A percentile compares a stretch with the other conserved stretches of the same genome.
Conservation (phyloP, 2,888 invertebrate genomes). For the Pedicia rivosa region DNA sequence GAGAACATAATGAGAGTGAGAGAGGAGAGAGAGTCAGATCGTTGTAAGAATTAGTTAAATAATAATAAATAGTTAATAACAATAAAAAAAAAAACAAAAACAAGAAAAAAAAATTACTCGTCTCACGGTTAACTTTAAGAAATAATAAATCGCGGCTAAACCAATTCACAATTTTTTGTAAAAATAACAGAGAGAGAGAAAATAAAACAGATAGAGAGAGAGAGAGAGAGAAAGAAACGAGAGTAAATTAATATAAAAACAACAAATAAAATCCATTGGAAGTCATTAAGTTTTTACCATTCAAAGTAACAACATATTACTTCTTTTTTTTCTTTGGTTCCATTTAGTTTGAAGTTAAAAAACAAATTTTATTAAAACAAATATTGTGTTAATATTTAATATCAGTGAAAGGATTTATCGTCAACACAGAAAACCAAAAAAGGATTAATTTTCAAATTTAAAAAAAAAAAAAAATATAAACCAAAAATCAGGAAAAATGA, state of each 20-base stretch:
- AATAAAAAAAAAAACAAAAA: too few relatives aligned
- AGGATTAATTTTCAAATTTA: background rate
- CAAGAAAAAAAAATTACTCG: slow-evolving; percentile 3
- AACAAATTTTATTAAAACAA: background rate
- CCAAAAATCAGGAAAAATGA: too few relatives aligned
- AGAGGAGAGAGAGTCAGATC: too few relatives aligned
- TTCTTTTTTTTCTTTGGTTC: too few relatives aligned
- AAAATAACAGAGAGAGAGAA: too few relatives aligned
- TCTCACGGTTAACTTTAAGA: slow-evolving; percentile 5
- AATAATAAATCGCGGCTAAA: too few relatives aligned
- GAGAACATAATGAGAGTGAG: too few relatives aligned
- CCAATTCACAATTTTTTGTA: too few relatives aligned
- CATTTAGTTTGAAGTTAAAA: background rate
- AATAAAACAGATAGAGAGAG: too few relatives aligned
- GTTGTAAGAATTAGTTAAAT: too few relatives aligned
- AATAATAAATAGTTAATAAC: too few relatives aligned
- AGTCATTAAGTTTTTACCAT: slow-evolving; percentile 19
- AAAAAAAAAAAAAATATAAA: background rate
- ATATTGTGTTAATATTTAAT: background rate
- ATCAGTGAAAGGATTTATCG: too few relatives aligned
- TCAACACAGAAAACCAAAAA: background rate
- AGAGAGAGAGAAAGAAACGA: slow-evolving; percentile 7
- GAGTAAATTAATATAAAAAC: slow-evolving; percentile 21
- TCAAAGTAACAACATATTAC: slow-evolving; percentile 3
- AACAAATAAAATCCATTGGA: slow-evolving; percentile 23